phyloP scores from a whole-genome alignment of 1,140 invertebrate genomes.

The Leptopilina boulardi region DNA sequence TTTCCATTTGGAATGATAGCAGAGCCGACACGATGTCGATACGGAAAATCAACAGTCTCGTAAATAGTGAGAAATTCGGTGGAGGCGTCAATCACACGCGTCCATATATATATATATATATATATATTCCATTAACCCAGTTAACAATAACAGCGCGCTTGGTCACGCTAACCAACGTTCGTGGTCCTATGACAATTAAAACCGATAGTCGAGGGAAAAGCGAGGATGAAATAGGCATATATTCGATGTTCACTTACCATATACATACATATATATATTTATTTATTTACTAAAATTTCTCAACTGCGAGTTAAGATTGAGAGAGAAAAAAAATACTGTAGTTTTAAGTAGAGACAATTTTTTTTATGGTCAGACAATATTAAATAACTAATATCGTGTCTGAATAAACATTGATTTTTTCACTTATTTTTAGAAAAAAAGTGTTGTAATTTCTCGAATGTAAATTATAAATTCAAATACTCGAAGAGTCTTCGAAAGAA shows the following conservation, averaged over 20 bases:
- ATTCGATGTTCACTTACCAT: conserved; percentile 58
- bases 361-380: too few relatives aligned
- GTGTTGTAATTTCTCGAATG: too few relatives aligned
- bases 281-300: too few relatives aligned
- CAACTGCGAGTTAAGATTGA: too few relatives aligned
- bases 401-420: too few relatives aligned
- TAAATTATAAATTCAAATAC: too few relatives aligned
- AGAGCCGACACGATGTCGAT: not conserved
- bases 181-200: conserved; percentile 25
- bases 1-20: conserved; percentile 7
- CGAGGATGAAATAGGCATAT: conserved; percentile 47
- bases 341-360: too few relatives aligned
- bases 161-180: conserved; percentile 42
- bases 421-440: too few relatives aligned
- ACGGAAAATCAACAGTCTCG: conserved; percentile 27
- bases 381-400: too few relatives aligned
- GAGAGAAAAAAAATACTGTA: too few relatives aligned
- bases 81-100: conserved; percentile 22
- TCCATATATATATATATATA: too few relatives aligned
- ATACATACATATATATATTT: not conserved
- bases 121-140: conserved; percentile 48
- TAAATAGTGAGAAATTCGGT: conserved; percentile 23
- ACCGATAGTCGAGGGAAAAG: conserved; percentile 2
- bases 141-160: conserved; percentile 40
- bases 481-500: too few relatives aligned